Conservation (phyloP, 2,113 vertebrate species). For the Halichoeres trimaculatus region DNA sequence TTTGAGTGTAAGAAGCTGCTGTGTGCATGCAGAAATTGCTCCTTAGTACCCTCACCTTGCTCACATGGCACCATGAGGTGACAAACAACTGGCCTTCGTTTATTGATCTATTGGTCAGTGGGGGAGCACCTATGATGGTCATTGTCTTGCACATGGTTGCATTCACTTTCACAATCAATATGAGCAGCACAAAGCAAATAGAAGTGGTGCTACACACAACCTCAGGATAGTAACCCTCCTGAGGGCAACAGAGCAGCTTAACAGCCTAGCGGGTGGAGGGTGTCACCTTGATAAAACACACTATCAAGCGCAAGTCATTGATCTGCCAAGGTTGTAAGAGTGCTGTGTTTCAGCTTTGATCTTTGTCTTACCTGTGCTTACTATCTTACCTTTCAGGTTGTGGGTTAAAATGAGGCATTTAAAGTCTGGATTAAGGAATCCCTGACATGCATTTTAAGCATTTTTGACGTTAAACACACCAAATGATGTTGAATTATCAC, state of each 20-base stretch:
- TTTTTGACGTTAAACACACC: background rate
- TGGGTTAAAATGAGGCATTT: background rate
- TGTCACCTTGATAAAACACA: constrained; percentile 59
- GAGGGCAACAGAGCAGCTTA: constrained; percentile 37
- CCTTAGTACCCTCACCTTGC: background rate
- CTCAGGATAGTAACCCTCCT: constrained; percentile 11
- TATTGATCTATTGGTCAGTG: constrained; percentile 57
- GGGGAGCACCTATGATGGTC: background rate
- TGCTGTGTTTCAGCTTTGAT: constrained; percentile 5
- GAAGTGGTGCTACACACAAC: background rate
- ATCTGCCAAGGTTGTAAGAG: constrained; percentile 8
- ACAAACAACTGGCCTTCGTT: constrained; percentile 19
- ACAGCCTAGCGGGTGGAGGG: constrained; percentile 2
- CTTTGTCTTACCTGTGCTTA: background rate
- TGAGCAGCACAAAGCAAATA: background rate
- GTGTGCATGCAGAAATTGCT: background rate
- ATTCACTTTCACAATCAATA: constrained; percentile 41
- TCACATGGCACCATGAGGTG: background rate
- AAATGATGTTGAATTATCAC: background rate
- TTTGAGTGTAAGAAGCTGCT: constrained; percentile 7
- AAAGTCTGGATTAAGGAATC: background rate
- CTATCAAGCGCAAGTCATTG: constrained; percentile 23
- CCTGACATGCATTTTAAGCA: background rate
- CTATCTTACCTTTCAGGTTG: too few species aligned
- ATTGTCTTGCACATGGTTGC: constrained; percentile 2